These are phyloP conservation scores for Melanaphis sacchari DNA, from an alignment of 1,140 invertebrate genomes.

Conservation along the genomic window DNA sequence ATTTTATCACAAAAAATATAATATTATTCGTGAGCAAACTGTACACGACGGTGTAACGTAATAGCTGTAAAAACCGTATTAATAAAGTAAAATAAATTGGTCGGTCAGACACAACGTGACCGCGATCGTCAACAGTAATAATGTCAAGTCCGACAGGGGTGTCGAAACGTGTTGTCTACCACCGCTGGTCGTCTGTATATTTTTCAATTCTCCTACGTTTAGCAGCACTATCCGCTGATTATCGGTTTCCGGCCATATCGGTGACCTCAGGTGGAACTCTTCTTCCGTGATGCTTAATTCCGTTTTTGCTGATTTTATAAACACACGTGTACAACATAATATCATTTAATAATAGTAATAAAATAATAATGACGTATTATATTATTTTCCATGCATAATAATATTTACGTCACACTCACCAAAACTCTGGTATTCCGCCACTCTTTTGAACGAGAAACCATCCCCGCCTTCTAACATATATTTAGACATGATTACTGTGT, in stretches of 20 bases:
- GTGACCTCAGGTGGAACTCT: not conserved
- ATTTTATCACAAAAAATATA: not conserved
- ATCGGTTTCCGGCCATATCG: not conserved
- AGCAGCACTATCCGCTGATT: not conserved
- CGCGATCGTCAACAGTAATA: not conserved
- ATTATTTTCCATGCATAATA: too few relatives aligned
- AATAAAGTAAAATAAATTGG: not conserved
- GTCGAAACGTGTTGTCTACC: not conserved
- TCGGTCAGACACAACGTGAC: not conserved
- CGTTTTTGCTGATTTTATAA: not conserved
- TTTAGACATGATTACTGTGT: conserved; percentile 66
- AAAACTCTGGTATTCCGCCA: not conserved
- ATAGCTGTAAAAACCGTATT: not conserved
- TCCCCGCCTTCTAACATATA: conserved; percentile 70
- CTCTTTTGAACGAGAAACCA: conserved; percentile 62
- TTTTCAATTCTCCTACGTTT: not conserved
- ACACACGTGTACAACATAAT: not conserved
- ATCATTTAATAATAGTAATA: too few relatives aligned
- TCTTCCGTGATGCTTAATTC: not conserved
- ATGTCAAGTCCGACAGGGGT: not conserved
- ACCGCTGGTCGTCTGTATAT: not conserved
- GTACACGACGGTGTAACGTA: not conserved
- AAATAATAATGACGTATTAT: not conserved
- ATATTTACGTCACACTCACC: not conserved
- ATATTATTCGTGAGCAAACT: not conserved